phyloP scores from a whole-genome alignment of 2,113 vertebrate genomes.

The Pterocles burchelli region DNA sequence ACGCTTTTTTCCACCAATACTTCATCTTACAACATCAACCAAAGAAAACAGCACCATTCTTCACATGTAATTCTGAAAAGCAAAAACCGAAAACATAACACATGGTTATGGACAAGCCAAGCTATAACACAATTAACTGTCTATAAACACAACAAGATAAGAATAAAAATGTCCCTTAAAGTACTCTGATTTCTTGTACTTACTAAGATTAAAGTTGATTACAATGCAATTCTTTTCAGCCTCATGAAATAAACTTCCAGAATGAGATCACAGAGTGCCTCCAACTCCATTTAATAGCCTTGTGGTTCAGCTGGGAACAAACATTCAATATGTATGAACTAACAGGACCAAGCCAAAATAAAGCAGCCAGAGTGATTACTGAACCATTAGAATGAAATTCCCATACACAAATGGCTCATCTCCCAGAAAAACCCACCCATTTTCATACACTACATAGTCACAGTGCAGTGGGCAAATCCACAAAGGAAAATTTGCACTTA shows the following conservation, averaged over 20 bases:
- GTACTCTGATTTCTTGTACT: neutral
- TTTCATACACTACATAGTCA: neutral
- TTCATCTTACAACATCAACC: neutral
- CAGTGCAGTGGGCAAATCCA: neutral
- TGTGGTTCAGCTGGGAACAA: neutral
- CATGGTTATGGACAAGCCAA: neutral
- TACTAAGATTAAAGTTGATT: neutral
- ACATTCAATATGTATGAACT: neutral
- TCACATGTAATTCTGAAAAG: fast-evolving
- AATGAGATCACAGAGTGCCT: neutral
- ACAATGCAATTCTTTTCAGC: neutral
- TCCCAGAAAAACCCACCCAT: neutral
- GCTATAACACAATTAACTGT: neutral
- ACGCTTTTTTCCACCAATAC: neutral
- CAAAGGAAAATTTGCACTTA: neutral
- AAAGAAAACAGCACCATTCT: neutral
- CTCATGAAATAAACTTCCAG: neutral
- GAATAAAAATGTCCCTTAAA: neutral
- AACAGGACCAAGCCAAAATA: neutral
- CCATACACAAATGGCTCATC: neutral
- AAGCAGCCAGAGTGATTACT: neutral
- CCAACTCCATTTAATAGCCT: neutral
- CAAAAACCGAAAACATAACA: neutral
- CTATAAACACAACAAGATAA: neutral
- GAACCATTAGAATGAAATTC: neutral